A percentile compares a stretch with the other conserved stretches of the same genome.
Evolutionary conservation across 2,113 vertebrate genomes (phyloP).

Genomic region (Trinectes maculatus): DNA sequence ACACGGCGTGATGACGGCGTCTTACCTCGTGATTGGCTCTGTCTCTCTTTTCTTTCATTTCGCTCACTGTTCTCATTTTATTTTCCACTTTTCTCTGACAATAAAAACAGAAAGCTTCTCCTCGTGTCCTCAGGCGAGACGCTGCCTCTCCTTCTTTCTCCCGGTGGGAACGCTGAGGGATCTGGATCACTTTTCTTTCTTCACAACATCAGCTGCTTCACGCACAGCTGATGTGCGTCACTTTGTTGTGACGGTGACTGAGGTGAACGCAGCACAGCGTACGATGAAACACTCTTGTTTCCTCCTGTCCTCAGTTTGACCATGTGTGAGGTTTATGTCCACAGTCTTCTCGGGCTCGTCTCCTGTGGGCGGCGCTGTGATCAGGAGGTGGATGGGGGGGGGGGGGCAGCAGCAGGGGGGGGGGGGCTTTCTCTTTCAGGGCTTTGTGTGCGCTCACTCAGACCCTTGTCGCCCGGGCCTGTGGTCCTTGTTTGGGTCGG

Average conservation of each 20-base stretch:
- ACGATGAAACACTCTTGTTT: no score
- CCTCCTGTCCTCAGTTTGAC: constrained; percentile 6
- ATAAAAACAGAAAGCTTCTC: constrained; percentile 56
- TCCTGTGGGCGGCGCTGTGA: constrained; percentile 51
- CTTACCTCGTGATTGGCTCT: constrained; percentile 53
- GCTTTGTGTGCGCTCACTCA: constrained; percentile 74
- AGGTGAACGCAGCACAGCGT: no score
- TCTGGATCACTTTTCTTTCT: no score
- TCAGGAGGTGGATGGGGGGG: constrained; percentile 42
- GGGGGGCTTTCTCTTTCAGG: constrained; percentile 54
- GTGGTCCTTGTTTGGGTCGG: constrained; percentile 54
- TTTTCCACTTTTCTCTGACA: constrained; percentile 54
- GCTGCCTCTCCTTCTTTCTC: background rate
- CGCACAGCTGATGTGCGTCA: no score
- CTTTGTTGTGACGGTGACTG: no score
- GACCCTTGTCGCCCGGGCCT: constrained; percentile 61
- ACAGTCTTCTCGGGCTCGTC: constrained; percentile 56
- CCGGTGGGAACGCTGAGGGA: no score
- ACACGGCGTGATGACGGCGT: constrained; percentile 14
- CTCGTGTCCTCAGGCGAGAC: constrained; percentile 8
- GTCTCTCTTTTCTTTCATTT: constrained; percentile 23
- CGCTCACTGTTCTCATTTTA: constrained; percentile 31
- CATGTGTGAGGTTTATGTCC: constrained; percentile 60
- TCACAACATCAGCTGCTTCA: no score
- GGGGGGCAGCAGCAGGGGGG: constrained; percentile 48